Evolutionary conservation across 1,140 invertebrate genomes (phyloP), one percentile per base, ranked within the genome.

Genomic region (Homalodisca vitripennis): DNA sequence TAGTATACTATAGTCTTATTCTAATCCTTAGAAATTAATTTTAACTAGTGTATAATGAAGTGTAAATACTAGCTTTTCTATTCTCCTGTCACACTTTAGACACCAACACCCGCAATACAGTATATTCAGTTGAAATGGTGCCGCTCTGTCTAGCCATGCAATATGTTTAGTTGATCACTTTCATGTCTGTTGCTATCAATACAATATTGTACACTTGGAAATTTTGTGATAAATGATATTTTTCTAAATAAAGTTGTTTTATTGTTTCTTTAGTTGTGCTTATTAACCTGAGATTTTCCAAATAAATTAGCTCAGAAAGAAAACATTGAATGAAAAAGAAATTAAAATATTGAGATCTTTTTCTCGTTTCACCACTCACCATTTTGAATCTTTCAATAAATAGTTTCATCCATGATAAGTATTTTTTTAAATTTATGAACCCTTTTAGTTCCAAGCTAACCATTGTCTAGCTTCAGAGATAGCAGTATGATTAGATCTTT

Each of bases 221-320:
- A 60, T 60, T 60, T 60, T 60, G 55, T 60, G 55, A 60, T 60
- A 60, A 26, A 60, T 60, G 27, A 26, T 60, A 60, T 60, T 60
- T 60, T 60, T 60, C 55, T 60, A 60, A 60, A 60, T 60, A 60
- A 60, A 60, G 55, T 60, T 60, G 55, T 60, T 60, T 60, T 60
- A 60, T 60, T 60, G 55, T 60, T 60, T 60, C 3, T 41, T n/a
- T n/a, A n/a, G n/a, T n/a, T n/a, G n/a, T n/a, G n/a, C n/a, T n/a
- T n/a, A n/a, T n/a, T n/a, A n/a, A n/a, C n/a, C n/a, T n/a, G n/a
- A n/a, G n/a, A n/a, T n/a, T n/a, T n/a, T n/a, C n/a, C n/a, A n/a
- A n/a, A n/a, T n/a, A n/a, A n/a, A n/a, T n/a, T n/a, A n/a, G n/a
- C n/a, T n/a, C n/a, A n/a, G n/a, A n/a, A n/a, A n/a, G n/a, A n/a